Base-by-base conservation (phyloP, 2,797 vertebrate genomes). In the Brachyalestes nurse region DNA sequence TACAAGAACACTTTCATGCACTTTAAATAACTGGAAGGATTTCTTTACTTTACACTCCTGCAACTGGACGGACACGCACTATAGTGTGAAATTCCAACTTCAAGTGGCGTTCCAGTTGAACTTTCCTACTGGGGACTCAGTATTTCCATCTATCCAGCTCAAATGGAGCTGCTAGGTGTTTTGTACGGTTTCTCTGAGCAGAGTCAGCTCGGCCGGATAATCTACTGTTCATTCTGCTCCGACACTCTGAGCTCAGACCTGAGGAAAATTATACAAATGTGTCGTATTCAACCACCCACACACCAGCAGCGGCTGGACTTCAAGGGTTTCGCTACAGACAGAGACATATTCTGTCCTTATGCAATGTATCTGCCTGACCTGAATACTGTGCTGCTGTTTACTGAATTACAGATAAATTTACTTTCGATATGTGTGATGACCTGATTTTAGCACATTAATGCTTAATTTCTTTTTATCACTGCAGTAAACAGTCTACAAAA, bases 271-370 rank as follows among this genome's bases (percentile, higher is more conserved):
- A 14, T 7, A 16, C 38, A 67, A 84, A 53, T 42, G 13, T 25
- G 66, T 53, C 42, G 64, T 49, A 51, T 67, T 69, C 61, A 49
- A 25, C 69, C 72, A 28, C 78, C 74, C 62, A 74, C 65, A 17
- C 67, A 66, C 55, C 72, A 62, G 34, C n/a, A 34, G 34, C 25
- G 49, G 45, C 49, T 19, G 34, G 28, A 69, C 51, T 49, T 21
- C 42, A 66, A 40, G 14, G 21, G 25, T 40, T 34, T 53, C 25
- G 42, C 65, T 62, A 21, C 10, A 53, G 58, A 16, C 21, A 34
- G 14, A n/a, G 7, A 51, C 5, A 23, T 55, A 16, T 16, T 4
- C 10, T 42, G 40, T 23, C 49, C 34, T 62, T 65, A 65, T 42
- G 21, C 16, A 58, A 28, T 45, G 14, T 57, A 14, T 79, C 64